These are phyloP conservation scores for Huso huso DNA, from an alignment of 2,797 vertebrate species.

Conservation along the genomic window DNA sequence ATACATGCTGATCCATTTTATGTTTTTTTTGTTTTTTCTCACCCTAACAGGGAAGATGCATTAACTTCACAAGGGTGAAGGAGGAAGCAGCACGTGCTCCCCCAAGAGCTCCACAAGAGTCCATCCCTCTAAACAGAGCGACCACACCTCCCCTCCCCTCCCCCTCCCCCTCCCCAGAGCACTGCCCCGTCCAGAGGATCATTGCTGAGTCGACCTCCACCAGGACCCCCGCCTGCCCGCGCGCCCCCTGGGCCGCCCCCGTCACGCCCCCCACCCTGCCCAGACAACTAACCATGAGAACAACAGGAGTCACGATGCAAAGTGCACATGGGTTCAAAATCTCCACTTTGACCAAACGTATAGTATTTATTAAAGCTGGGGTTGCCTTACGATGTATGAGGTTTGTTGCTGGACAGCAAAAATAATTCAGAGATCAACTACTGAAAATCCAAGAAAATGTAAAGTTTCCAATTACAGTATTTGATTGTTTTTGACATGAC, in stretches of 20 bases:
- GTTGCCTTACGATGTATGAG: constrained; percentile 41
- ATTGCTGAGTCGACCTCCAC: constrained; percentile 54
- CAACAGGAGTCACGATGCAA: constrained; percentile 36
- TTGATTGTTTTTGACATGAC: constrained; percentile 12
- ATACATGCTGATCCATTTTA: not conserved
- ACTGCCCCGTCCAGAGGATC: constrained; percentile 20
- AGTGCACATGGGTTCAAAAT: constrained; percentile 31
- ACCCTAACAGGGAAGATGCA: constrained; percentile 64
- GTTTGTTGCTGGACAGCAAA: constrained; percentile 78
- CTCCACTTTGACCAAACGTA: constrained; percentile 49
- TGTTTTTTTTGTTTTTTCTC: not conserved
- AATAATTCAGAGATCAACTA: constrained; percentile 51
- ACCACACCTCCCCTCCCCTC: constrained; percentile 44
- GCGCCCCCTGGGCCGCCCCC: constrained; percentile 40
- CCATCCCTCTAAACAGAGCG: not conserved
- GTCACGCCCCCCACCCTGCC: constrained; percentile 58
- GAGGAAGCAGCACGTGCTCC: constrained; percentile 39
- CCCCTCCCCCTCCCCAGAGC: constrained; percentile 38
- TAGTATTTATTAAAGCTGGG: constrained; percentile 48
- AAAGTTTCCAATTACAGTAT: not conserved
- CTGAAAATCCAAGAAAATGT: constrained; percentile 48
- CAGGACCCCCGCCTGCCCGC: constrained; percentile 36
- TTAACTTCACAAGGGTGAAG: constrained; percentile 67
- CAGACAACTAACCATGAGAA: constrained; percentile 44
- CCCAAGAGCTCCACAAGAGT: constrained; percentile 22